Conservation (phyloP, 2,888 invertebrate species). For the Spicauda simplicius region DNA sequence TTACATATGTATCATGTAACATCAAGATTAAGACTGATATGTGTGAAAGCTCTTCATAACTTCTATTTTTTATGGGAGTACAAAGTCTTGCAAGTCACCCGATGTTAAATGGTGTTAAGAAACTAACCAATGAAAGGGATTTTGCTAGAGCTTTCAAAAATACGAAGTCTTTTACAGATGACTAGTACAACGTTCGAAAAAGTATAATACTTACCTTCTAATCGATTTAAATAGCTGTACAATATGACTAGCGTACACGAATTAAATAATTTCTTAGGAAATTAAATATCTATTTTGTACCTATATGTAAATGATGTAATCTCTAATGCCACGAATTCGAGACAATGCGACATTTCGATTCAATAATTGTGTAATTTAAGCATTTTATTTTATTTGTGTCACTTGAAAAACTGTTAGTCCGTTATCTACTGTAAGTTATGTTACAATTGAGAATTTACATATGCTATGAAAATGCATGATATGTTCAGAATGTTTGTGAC, state of each 20-base stretch:
- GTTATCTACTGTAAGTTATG: neutral
- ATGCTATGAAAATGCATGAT: neutral
- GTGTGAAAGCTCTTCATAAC: constrained; percentile 49
- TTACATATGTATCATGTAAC: constrained; percentile 63
- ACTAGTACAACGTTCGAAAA: constrained; percentile 70
- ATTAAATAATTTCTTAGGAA: constrained; percentile 63
- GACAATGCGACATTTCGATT: constrained; percentile 1
- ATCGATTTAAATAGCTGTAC: constrained; percentile 73
- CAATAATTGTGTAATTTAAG: neutral
- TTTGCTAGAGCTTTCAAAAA: constrained; percentile 49
- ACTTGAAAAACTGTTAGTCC: neutral
- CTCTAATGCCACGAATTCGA: constrained; percentile 17
- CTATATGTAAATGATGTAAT: constrained; percentile 48
- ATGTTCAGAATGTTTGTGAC: neutral
- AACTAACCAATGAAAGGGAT: neutral
- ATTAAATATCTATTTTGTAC: constrained; percentile 73
- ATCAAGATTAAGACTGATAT: constrained; percentile 38
- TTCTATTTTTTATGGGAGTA: neutral
- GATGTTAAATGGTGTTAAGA: neutral
- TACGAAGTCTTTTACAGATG: constrained; percentile 43
- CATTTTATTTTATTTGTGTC: neutral
- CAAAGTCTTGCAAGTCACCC: no score
- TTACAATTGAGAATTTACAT: neutral
- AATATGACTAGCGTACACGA: constrained; percentile 78
- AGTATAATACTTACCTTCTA: constrained; percentile 63